Evolutionary conservation across 92 coral and sea anemone species (phyloP).

Genomic region (Pocillopora meandrina): DNA sequence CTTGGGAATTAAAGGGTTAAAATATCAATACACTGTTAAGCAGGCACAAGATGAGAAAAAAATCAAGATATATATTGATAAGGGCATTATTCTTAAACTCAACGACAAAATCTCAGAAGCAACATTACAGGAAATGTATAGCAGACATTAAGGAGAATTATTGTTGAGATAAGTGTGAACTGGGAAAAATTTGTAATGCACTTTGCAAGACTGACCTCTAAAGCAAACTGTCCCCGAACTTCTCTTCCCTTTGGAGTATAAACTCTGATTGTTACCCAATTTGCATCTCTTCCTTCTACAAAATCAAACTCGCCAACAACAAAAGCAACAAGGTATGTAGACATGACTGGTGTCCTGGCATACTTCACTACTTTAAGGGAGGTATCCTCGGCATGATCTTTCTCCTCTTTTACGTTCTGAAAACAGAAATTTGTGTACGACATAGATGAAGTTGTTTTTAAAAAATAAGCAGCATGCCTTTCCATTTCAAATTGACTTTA

Average conservation of each 20-base stretch:
- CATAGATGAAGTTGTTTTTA: too few relatives aligned
- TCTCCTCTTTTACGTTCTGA: constrained; percentile 90
- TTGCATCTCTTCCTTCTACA: constrained; percentile 87
- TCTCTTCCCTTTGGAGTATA: constrained; percentile 89
- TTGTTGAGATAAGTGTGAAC: too few relatives aligned
- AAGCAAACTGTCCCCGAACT: constrained; percentile 89
- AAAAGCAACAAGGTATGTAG: constrained; percentile 98
- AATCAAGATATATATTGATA: too few relatives aligned
- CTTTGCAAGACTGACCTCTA: constrained; percentile 67
- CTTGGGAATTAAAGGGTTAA: too few relatives aligned
- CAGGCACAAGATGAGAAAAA: background rate
- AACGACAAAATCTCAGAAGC: too few relatives aligned
- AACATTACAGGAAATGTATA: too few relatives aligned
- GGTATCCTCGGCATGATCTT: constrained; percentile 50
- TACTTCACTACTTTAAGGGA: constrained; percentile 87
- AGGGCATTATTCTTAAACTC: too few relatives aligned
- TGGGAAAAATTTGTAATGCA: too few relatives aligned
- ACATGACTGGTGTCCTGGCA: constrained; percentile 92
- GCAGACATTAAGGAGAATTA: too few relatives aligned
- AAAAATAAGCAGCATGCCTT: too few relatives aligned
- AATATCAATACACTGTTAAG: background rate
- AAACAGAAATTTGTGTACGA: background rate
- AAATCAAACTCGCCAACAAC: constrained; percentile 99
- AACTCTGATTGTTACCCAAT: constrained; percentile 86
- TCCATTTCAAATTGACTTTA: too few relatives aligned